phyloP scores from a whole-genome alignment of 2,797 vertebrate species.

The Hemitrygon akajei region DNA sequence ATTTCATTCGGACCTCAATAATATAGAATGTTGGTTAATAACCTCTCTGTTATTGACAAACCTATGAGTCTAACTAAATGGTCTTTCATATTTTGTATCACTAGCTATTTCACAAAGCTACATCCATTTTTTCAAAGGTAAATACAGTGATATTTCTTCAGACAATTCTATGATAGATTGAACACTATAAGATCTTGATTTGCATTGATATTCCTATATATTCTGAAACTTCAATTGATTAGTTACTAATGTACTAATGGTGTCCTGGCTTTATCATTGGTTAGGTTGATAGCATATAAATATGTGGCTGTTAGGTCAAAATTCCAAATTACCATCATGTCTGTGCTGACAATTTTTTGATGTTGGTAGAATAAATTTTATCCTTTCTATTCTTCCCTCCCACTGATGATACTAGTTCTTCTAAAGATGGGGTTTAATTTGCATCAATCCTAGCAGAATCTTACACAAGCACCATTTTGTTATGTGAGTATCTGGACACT shows the following conservation, averaged over 20 bases:
- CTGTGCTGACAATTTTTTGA: neutral
- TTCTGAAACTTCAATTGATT: neutral
- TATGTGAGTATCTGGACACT: neutral
- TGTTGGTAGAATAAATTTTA: neutral
- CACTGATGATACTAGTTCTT: neutral
- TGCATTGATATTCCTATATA: neutral
- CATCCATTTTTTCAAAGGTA: neutral
- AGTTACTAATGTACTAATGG: neutral
- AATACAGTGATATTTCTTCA: neutral
- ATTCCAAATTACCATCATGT: neutral
- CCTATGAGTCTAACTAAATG: neutral
- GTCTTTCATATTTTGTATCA: neutral
- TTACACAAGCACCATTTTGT: neutral
- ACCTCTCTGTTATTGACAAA: neutral
- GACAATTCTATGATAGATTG: neutral
- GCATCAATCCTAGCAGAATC: neutral
- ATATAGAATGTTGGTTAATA: neutral
- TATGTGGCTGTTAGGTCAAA: neutral
- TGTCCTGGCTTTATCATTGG: neutral
- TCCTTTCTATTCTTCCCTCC: neutral
- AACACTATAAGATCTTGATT: neutral
- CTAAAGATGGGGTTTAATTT: neutral
- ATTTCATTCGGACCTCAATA: neutral
- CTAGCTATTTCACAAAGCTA: neutral
- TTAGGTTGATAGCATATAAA: neutral